A percentile compares a stretch with the other conserved stretches of the same genome.
Evolutionary conservation across 1,140 invertebrate genomes (phyloP).

Genomic region (Nasonia giraulti): DNA sequence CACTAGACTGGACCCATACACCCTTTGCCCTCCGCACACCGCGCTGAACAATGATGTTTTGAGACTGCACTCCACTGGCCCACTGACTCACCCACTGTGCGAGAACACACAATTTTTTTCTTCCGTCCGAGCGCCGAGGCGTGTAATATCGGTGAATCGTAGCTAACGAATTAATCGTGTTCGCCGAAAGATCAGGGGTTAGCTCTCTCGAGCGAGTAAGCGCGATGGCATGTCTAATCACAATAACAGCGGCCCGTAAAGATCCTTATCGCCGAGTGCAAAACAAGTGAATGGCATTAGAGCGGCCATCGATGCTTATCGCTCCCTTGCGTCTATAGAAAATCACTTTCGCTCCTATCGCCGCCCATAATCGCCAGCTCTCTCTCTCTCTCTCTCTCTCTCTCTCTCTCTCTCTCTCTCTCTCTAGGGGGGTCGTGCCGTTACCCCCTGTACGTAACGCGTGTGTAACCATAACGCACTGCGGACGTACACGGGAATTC

Average conservation of each 20-base stretch:
- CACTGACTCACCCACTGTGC: not conserved
- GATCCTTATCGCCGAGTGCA: conserved; percentile 62
- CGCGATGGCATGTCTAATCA: conserved; percentile 51
- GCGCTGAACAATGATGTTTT: not conserved
- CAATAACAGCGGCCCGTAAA: conserved; percentile 58
- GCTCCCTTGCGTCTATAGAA: conserved; percentile 60
- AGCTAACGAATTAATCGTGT: conserved; percentile 21
- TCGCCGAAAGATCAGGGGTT: not conserved
- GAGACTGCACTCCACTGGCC: not conserved
- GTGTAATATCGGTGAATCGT: too few relatives aligned
- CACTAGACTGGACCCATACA: too few relatives aligned
- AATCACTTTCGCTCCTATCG: conserved; percentile 65
- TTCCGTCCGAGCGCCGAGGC: not conserved
- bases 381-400: not conserved
- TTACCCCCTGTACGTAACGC: not conserved
- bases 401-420: not conserved
- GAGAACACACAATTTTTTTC: not conserved
- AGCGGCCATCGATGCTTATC: conserved; percentile 59
- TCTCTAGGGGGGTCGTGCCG: conserved; percentile 21
- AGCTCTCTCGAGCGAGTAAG: conserved; percentile 31
- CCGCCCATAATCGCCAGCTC: conserved; percentile 44
- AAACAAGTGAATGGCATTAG: conserved; percentile 71
- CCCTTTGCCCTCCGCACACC: not conserved
- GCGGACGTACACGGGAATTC: conserved; percentile 61
- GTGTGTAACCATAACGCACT: too few relatives aligned